Base-by-base conservation (phyloP, 2,797 vertebrate genomes). In the Decapterus maruadsi region DNA sequence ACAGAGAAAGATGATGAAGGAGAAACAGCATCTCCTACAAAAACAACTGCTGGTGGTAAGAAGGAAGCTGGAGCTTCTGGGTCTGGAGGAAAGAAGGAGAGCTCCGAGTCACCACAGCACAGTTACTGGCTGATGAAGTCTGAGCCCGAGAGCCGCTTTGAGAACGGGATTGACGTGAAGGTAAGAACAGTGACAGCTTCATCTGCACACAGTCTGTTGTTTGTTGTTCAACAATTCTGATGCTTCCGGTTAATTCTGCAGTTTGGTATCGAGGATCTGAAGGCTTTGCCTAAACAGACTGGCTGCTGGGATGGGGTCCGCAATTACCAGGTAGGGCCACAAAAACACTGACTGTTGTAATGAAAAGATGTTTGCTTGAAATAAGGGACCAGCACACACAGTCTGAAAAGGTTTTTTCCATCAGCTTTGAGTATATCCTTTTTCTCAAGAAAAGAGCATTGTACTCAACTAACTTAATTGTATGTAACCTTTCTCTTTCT, bases 191-290 rank as follows among this genome's bases (percentile, higher is more conserved):
- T n/a, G 38, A 19, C 36, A 4, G 36, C 42, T 50, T 17, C 50
- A 14, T 75, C 31, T 13, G 29, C 7, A 0, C 7, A 0, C 22
- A n/a, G 6, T 13, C 9, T 65, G 42, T 36, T 51, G 8, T 43
- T 43, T 81, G 1, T 57, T 22, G 12, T 55, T 8, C 26, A 26
- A 43, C 51, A 66, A 0, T 0, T 60, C 26, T 85, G 8, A 84
- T 12, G 14, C n/a, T 0, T 63, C 17, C 70, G 51, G 1, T 71
- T 76, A 14, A 4, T 64, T 56, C 62, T 87, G 68, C 92, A 99
- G 98, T 99, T 99, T 86, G 96, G 98, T 77, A 96, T 99, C 6
- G 96, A 99, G 53, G 98, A 99, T 85, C 94, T 99, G 78, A 97
- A 98, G 93, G 94, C 95, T 68, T 86, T 97, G 72, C 96, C 97